phyloP scores from a whole-genome alignment of 2,797 vertebrate genomes.

The Mormyrus proboscirostris region DNA sequence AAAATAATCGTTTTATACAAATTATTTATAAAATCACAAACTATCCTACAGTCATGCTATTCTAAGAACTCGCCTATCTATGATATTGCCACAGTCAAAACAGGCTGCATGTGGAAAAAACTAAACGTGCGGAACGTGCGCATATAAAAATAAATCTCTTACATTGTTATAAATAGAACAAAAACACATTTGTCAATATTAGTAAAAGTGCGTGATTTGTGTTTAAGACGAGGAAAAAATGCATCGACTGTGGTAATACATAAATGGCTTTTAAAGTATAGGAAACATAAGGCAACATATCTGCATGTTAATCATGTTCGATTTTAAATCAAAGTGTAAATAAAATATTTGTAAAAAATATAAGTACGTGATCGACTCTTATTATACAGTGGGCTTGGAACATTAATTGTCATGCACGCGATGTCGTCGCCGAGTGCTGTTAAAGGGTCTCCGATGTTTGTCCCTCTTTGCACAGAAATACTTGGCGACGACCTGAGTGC shows the following conservation, averaged over 20 bases:
- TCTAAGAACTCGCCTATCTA: not conserved
- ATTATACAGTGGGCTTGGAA: not conserved
- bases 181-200: conserved; percentile 2
- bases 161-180: not conserved
- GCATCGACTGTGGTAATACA: conserved; percentile 5
- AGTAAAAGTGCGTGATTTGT: conserved; percentile 18
- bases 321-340: not conserved
- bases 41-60: not conserved
- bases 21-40: conserved; percentile 14
- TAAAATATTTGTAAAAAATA: conserved; percentile 6
- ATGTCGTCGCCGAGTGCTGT: conserved; percentile 53
- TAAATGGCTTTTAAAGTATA: conserved; percentile 3
- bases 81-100: conserved; percentile 12
- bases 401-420: conserved; percentile 42
- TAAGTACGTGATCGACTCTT: conserved; percentile 7
- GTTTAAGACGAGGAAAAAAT: not conserved
- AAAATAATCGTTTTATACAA: conserved; percentile 29
- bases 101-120: not conserved
- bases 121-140: not conserved
- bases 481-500: conserved; percentile 73
- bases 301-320: not conserved
- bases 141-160: conserved; percentile 1
- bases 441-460: conserved; percentile 40
- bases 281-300: not conserved
- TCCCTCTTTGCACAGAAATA: conserved; percentile 71